Conservation (phyloP, 2,797 vertebrate species). For the Neostethus bicornis region DNA sequence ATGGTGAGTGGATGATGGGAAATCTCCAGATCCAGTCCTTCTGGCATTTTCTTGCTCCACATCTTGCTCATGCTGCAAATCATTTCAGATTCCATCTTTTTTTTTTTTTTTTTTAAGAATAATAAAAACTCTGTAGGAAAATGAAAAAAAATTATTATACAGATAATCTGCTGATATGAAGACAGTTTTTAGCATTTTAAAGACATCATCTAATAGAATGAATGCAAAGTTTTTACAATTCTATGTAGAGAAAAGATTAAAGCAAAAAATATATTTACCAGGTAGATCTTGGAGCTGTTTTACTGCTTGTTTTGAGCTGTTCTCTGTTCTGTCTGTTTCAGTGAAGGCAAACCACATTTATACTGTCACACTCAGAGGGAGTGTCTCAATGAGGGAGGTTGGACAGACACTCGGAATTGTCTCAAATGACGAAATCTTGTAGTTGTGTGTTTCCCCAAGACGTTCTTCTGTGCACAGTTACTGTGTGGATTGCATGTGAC, state of each 20-base stretch:
- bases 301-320: slow-evolving; percentile 17
- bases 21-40: slow-evolving; percentile 56
- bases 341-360: too few species aligned
- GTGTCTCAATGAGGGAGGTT: slow-evolving; percentile 47
- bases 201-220: too few species aligned
- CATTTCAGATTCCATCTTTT: slow-evolving; percentile 53
- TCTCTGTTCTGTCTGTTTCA: slow-evolving; percentile 18
- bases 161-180: background rate
- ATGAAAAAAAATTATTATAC: background rate
- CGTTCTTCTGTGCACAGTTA: background rate
- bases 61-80: slow-evolving; percentile 12
- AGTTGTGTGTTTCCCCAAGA: slow-evolving; percentile 6
- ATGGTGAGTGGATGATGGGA: slow-evolving; percentile 54
- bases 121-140: slow-evolving; percentile 32
- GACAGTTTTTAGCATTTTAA: too few species aligned
- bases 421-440: slow-evolving; percentile 55
- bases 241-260: too few species aligned
- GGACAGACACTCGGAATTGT: background rate
- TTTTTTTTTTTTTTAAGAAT: too few species aligned
- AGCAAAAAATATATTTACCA: too few species aligned
- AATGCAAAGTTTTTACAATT: too few species aligned
- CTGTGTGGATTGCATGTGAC: background rate
- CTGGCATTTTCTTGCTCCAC: slow-evolving; percentile 41
- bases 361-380: accelerated
- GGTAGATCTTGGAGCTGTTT: too few species aligned